These are phyloP conservation scores for Tiliacea aurago DNA, from an alignment of 2,888 invertebrate species.

Conservation along the genomic window DNA sequence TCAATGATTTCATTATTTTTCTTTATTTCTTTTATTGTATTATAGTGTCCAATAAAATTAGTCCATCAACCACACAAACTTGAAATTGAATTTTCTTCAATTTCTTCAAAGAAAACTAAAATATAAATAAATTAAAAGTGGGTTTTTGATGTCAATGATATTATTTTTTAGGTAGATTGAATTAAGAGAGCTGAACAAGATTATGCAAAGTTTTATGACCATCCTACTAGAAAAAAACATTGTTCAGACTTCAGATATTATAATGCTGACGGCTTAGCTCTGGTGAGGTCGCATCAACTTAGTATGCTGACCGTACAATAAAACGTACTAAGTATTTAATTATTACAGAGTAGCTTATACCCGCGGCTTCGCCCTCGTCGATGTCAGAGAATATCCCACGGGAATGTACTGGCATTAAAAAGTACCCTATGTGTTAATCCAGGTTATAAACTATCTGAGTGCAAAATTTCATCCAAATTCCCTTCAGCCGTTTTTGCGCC, in stretches of 20 bases:
- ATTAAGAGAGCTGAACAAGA: neutral
- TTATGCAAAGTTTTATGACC: neutral
- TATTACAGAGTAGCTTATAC: constrained; percentile 4
- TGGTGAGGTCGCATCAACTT: neutral
- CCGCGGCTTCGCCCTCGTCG: no score
- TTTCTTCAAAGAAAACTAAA: no score
- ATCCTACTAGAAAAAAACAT: neutral
- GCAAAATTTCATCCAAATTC: no score
- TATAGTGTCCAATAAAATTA: neutral
- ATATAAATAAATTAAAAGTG: no score
- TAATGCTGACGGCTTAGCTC: neutral
- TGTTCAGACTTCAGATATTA: neutral
- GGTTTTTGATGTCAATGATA: no score
- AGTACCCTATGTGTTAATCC: no score
- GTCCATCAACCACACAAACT: neutral
- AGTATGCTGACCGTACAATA: constrained; percentile 25
- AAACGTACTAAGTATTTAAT: constrained; percentile 23
- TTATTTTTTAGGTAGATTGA: no score
- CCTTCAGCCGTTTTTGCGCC: no score
- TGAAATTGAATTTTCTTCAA: no score
- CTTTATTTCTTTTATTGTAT: neutral
- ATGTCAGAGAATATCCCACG: no score
- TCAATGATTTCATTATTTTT: neutral
- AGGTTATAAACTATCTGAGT: no score
- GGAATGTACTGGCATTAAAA: no score